A percentile compares a stretch with the other conserved stretches of the same genome.
These are phyloP conservation scores for Pomatorhinus ruficollis DNA, from an alignment of 2,113 vertebrate genomes.

Conservation along the genomic window DNA sequence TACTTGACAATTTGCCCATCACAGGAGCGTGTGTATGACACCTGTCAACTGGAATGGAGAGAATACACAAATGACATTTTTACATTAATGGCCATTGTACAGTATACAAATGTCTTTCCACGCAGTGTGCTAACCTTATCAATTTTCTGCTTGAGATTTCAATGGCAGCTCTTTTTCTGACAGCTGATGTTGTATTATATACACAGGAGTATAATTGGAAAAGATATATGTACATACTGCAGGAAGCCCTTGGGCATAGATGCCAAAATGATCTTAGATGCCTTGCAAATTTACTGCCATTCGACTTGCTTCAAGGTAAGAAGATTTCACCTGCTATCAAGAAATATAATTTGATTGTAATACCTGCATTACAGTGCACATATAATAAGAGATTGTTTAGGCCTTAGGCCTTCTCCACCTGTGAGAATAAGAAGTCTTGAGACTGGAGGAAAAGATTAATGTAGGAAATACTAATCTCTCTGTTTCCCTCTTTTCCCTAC, in stretches of 20 bases:
- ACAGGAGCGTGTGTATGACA: neutral
- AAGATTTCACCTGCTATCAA: neutral
- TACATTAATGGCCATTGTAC: neutral
- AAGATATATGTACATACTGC: slow-evolving; percentile 90
- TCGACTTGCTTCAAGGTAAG: slow-evolving; percentile 93
- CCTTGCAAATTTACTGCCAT: slow-evolving; percentile 92
- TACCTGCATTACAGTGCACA: neutral
- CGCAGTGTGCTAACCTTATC: neutral
- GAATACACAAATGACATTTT: neutral
- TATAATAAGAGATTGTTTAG: neutral
- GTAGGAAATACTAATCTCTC: neutral
- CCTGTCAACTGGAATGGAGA: neutral
- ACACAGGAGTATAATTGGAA: slow-evolving; percentile 84
- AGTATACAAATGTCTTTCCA: neutral
- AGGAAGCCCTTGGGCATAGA: slow-evolving; percentile 85
- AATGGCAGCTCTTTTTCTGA: slow-evolving; percentile 43
- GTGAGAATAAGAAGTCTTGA: neutral
- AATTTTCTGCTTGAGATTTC: slow-evolving; percentile 9
- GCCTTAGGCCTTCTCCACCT: neutral
- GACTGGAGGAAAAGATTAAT: neutral
- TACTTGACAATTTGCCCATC: neutral
- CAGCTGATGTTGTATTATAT: slow-evolving; percentile 56
- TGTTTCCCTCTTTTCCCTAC: neutral
- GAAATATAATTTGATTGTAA: neutral
- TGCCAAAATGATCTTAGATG: slow-evolving; percentile 93